Base-by-base conservation (phyloP, 1,140 invertebrate genomes). In the Meloidogyne exigua region DNA sequence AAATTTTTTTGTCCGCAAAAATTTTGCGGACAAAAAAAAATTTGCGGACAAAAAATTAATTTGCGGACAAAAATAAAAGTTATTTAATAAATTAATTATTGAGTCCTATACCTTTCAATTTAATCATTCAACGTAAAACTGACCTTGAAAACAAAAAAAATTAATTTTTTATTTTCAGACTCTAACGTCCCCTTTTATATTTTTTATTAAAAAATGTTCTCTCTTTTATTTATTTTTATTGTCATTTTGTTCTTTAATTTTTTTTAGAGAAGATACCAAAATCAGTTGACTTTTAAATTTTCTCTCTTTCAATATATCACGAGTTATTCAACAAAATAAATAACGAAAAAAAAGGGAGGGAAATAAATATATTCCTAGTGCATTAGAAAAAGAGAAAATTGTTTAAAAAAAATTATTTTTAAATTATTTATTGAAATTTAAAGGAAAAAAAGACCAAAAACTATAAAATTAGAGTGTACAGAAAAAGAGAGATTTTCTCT, bases 401-500 rank as follows among this genome's bases (percentile, higher is more conserved):
- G 18, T n/a, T 12, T 18, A 57, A 57, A n/a, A 57, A 57, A 57
- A 57, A 57, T 15, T n/a, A 9, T 57, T 57, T 57, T 57, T 57
- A n/a, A 57, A 57, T n/a, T 9, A 57, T 57, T 57, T n/a, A n/a
- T n/a, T n/a, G n/a, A n/a, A n/a, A n/a, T n/a, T n/a, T n/a, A n/a
- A n/a, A 57, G 7, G 21, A n/a, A 21, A 57, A 57, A 57, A 57
- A 57, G 49, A 12, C 49, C 3, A 57, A 57, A 57, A 57, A 57
- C 18, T n/a, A n/a, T 57, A n/a, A 57, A 21, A 0, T n/a, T 57
- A 57, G 18, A 57, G 49, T n/a, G 4, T n/a, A 57, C 7, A n/a
- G 18, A 57, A 57, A 57, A 57, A n/a, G 49, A 57, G 49, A 57
- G 49, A n/a, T 57, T 57, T 57, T 57, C 49, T 57, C 49, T 57